A percentile compares a stretch with the other conserved stretches of the same genome.
phyloP scores from a whole-genome alignment of 2,113 vertebrate species.

The Rhipidura dahli region DNA sequence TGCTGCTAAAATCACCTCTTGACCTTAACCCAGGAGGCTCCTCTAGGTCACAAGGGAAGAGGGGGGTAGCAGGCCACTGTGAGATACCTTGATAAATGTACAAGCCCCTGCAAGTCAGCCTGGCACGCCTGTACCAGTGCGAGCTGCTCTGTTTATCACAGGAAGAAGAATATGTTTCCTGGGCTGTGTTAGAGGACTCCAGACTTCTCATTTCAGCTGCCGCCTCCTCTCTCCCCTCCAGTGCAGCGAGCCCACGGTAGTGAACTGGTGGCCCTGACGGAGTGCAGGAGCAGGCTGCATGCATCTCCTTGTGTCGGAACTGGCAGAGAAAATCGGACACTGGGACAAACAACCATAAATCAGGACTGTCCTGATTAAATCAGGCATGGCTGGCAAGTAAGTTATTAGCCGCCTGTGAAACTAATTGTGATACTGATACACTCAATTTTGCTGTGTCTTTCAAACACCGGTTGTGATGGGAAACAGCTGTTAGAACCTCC shows the following conservation, averaged over 20 bases:
- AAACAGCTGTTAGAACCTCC: constrained; percentile 73
- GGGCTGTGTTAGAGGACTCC: neutral
- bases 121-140: neutral
- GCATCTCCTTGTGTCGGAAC: constrained; percentile 38
- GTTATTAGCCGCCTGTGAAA: constrained; percentile 73
- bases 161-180: neutral
- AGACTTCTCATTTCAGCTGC: neutral
- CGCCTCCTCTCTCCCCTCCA: neutral
- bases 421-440: constrained; percentile 72
- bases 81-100: constrained; percentile 49
- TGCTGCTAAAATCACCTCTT: constrained; percentile 61
- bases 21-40: constrained; percentile 56
- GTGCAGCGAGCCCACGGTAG: neutral
- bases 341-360: constrained; percentile 67
- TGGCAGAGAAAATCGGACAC: constrained; percentile 61
- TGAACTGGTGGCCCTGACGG: neutral
- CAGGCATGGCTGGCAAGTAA: constrained; percentile 68
- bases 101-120: neutral
- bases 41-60: constrained; percentile 30
- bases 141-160: constrained; percentile 8
- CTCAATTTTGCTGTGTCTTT: constrained; percentile 69
- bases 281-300: neutral
- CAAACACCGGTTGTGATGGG: constrained; percentile 74
- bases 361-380: constrained; percentile 67
- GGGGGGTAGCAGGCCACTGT: neutral